Percentiles rank a stretch among this genome's conserved stretches.
Evolutionary conservation across 2,888 invertebrate species (phyloP).

Genomic region (Lasioglossum villosulum): DNA sequence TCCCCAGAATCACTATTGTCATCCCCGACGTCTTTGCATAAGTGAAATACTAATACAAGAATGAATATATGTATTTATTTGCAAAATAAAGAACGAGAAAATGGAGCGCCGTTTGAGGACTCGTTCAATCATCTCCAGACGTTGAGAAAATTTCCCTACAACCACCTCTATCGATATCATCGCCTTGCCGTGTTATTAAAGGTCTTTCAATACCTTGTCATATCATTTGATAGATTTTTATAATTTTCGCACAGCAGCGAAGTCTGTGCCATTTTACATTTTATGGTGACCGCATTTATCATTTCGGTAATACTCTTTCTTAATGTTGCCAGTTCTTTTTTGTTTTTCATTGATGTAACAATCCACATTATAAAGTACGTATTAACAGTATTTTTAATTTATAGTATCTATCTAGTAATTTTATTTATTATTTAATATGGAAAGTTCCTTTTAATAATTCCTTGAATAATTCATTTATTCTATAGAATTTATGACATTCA

Average conservation of each 20-base stretch:
- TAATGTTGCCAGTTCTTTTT: neutral
- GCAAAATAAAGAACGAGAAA: neutral
- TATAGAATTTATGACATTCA: too few relatives aligned
- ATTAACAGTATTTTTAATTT: too few relatives aligned
- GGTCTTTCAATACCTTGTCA: neutral
- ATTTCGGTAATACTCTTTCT: neutral
- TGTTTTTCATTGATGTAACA: too few relatives aligned
- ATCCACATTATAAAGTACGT: too few relatives aligned
- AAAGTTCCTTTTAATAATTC: too few relatives aligned
- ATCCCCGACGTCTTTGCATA: neutral
- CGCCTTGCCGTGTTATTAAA: neutral
- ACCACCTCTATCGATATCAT: neutral
- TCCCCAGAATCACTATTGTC: neutral
- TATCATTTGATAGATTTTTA: neutral
- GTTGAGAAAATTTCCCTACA: neutral
- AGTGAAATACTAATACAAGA: neutral
- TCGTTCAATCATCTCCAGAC: neutral
- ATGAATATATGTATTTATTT: neutral
- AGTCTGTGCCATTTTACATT: neutral
- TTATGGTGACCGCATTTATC: neutral
- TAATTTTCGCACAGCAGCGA: neutral
- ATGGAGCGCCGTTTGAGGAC: neutral
- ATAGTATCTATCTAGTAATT: too few relatives aligned
- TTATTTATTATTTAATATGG: too few relatives aligned
- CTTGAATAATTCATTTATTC: too few relatives aligned